A percentile compares a stretch with the other conserved stretches of the same genome.
Conservation (phyloP, 2,888 invertebrate species). For the Chesias legatella region DNA sequence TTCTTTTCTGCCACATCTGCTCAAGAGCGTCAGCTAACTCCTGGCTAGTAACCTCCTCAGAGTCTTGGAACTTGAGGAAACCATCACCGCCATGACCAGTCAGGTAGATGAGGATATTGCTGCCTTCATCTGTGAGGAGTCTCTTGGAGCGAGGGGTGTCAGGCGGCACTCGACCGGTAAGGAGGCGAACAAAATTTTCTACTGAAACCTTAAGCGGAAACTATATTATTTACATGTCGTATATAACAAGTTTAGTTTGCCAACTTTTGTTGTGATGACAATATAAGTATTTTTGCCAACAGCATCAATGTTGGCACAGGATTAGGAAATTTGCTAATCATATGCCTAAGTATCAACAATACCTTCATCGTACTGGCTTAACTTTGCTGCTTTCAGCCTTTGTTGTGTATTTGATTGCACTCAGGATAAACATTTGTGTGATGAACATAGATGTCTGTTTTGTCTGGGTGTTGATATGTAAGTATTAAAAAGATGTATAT, state of each 20-base stretch:
- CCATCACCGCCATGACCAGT: conserved; percentile 99
- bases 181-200: conserved; percentile 97
- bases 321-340: no score
- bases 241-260: no score
- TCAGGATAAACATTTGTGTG: no score
- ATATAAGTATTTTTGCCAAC: no score
- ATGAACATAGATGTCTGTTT: no score
- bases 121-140: conserved; percentile 96
- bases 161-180: conserved; percentile 95
- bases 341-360: no score
- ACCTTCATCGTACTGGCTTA: no score
- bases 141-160: conserved; percentile 97
- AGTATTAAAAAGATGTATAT: not conserved
- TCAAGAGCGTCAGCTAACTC: conserved; percentile 99
- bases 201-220: conserved; percentile 89
- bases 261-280: no score
- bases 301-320: no score
- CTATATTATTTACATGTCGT: not conserved
- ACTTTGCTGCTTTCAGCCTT: no score
- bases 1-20: conserved; percentile 99
- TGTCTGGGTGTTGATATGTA: no score
- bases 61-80: conserved; percentile 99
- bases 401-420: no score
- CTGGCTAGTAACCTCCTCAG: conserved; percentile 98
- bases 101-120: conserved; percentile 97